Evolutionary conservation across 2,888 invertebrate genomes (phyloP), one percentile per base, ranked within the genome.

Genomic region (Athalia cordata): DNA sequence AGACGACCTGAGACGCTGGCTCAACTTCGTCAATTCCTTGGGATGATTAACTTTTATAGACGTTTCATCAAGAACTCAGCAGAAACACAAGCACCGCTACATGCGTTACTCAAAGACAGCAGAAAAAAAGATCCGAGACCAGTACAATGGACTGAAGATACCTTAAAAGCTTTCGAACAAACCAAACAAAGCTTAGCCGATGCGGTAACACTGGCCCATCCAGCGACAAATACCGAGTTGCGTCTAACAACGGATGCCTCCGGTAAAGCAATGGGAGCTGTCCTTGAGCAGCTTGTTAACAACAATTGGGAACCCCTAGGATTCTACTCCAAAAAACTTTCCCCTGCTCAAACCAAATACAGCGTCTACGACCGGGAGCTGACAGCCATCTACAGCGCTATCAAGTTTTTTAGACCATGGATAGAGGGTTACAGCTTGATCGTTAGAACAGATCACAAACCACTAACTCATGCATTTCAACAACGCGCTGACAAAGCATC

Each of bases 351-450:
- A 66, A 62, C 8, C 43, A 80, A 79, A 0, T 86, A 84, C 78
- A 81, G 82, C 55, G 80, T 83, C 5, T 83, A 84, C 70, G 82
- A 85, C 79, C 43, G 82, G 43, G 82, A 80, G 76, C 49, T 81
- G 1, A 45, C 77, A 9, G 81, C 80, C 11, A 77, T 82, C 43
- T 79, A 59, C 13, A 75, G 61, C 9, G 77, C 79, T 0, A 77
- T 81, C 6, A 79, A 78, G 45, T 75, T 74, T 43, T 82, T 81
- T 50, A 45, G 72, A 15, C 78, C 80, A 11, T 29, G 77, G 0
- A 11, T 81, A 7, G 81, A 81, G 29, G 65, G 78, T 11, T 15
- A 78, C 11, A 6, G 78, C 0, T 80, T 82, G 11, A 52, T 75
- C 0, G 61, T 81, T 0, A 62, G 65, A 9, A 82, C 81, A 0